Evolutionary conservation across 1,140 invertebrate genomes (phyloP), one percentile per base, ranked within the genome.

Genomic region (Stenopsyche tienmushanensis): DNA sequence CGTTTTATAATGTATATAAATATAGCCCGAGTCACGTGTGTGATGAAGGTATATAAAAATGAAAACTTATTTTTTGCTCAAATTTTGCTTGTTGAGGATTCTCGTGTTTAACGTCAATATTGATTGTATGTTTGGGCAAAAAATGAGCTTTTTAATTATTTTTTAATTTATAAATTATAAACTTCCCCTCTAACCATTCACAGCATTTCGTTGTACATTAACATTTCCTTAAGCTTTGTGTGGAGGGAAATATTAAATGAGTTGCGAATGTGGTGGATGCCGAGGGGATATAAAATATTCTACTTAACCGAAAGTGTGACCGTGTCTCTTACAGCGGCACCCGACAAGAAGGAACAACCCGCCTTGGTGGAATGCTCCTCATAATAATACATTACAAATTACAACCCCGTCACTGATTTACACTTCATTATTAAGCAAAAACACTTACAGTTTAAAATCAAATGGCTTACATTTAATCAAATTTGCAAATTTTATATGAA

Each of bases 291-390:
- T 66, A 66, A 69, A 69, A 59, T 39, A 39, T 59, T 64, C 55
- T 69, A 41, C 29, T 39, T 70, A 80, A 80, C 78, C 72, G 74
- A 76, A 75, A 72, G 75, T 79, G 78, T 79, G 77, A 69, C 58
- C 66, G 78, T 80, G 80, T 81, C 78, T 81, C 78, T 81, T 81
- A 74, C 80, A 81, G 80, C 78, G 79, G 76, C 70, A 66, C 63
- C 66, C 13, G 66, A 69, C 74, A 73, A 75, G 77, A 75, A 74
- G 76, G 74, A 80, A 79, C 75, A 79, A 74, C 78, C 78, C 73
- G 74, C 78, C 74, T 78, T 78, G 78, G 78, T 79, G 80, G 77
- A 80, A 78, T 79, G 78, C 78, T 78, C 80, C 75, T 80, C 79
- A 78, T 74, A 73, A 75, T 66, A 67, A 69, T 62, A 76, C 67